Percentiles rank a stretch among this genome's conserved stretches.
These are phyloP conservation scores for Gambusia affinis DNA, from an alignment of 2,113 vertebrate genomes.

Conservation along the genomic window DNA sequence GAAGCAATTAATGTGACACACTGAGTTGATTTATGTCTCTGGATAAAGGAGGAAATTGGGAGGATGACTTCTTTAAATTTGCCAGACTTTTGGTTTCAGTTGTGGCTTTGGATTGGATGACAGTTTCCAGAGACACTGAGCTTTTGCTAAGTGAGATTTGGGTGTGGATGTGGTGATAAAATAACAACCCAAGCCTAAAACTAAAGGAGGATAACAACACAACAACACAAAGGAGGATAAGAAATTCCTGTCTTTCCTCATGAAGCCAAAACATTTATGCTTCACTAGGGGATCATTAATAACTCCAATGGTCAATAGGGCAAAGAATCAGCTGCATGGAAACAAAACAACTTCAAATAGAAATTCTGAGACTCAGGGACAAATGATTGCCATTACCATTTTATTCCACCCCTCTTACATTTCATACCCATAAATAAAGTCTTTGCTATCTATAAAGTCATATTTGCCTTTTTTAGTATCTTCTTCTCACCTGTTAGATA, in stretches of 20 bases:
- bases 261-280: neutral
- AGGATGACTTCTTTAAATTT: constrained; percentile 42
- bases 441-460: no score
- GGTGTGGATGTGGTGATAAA: constrained; percentile 34
- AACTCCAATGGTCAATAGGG: neutral
- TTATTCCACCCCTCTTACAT: neutral
- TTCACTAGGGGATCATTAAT: neutral
- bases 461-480: no score
- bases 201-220: neutral
- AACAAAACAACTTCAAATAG: no score
- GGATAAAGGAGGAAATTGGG: constrained; percentile 32
- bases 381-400: neutral
- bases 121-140: constrained; percentile 33
- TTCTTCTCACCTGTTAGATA: no score
- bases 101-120: constrained; percentile 43
- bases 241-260: neutral
- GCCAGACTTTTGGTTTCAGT: constrained; percentile 28
- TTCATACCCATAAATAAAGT: neutral
- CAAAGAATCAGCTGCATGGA: neutral
- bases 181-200: neutral
- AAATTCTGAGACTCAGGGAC: neutral
- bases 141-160: neutral
- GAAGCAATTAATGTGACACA: constrained; percentile 22
- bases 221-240: neutral
- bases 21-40: constrained; percentile 41